Percentiles rank a stretch among this genome's conserved stretches.
Evolutionary conservation across 2,797 vertebrate species (phyloP).

Genomic region (Anniella stebbinsi): DNA sequence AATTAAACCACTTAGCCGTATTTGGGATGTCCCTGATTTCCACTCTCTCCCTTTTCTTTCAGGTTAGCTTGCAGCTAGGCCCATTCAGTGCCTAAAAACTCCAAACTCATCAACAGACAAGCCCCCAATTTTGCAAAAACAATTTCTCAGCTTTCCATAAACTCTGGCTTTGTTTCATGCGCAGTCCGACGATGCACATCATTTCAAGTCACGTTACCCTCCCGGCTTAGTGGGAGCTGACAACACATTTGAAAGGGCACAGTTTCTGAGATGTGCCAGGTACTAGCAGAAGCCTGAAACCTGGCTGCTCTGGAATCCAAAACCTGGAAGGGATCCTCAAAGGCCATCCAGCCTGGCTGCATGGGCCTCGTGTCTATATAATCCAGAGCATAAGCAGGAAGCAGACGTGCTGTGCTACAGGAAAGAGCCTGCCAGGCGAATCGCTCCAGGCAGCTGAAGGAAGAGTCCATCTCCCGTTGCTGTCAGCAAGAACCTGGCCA

Average conservation of each 20-base stretch:
- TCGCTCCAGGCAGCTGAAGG: accelerated
- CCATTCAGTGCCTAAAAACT: too few relatives aligned
- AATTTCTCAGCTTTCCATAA: background rate
- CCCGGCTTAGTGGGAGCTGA: background rate
- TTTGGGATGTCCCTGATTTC: background rate
- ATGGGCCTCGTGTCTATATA: background rate
- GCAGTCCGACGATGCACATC: too few relatives aligned
- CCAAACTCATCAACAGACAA: background rate
- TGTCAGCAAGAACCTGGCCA: background rate
- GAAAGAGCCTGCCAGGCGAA: background rate
- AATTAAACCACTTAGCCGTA: background rate
- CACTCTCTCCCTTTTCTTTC: background rate
- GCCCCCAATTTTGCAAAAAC: too few relatives aligned
- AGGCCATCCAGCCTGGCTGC: background rate
- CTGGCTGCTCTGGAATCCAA: background rate
- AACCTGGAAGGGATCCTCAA: background rate
- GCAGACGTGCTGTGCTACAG: background rate
- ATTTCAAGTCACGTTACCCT: background rate
- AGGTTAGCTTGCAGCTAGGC: background rate
- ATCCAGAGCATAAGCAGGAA: background rate
- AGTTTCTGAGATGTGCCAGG: background rate
- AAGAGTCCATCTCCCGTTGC: background rate
- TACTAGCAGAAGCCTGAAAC: background rate
- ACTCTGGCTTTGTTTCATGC: background rate
- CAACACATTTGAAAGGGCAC: too few relatives aligned